phyloP scores from a whole-genome alignment of 1,140 invertebrate species.

The Oscheius sp. region DNA sequence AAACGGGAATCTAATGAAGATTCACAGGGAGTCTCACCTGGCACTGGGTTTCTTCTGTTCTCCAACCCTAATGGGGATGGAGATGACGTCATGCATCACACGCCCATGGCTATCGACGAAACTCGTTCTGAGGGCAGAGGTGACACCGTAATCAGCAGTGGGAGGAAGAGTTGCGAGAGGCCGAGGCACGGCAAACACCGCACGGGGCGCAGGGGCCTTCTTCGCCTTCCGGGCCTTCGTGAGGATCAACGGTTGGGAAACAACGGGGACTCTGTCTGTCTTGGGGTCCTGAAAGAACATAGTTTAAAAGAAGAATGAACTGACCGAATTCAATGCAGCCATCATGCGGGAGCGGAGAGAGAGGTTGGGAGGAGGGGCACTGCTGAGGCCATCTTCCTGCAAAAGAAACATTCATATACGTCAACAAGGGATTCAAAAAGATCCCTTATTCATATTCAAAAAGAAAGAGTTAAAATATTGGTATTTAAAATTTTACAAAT shows the following conservation, averaged over 20 bases:
- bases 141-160: not conserved
- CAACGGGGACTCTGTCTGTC: not conserved
- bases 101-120: conserved; percentile 21
- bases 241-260: conserved; percentile 15
- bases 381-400: not conserved
- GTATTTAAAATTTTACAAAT: no score
- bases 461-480: no score
- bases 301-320: not conserved
- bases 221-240: conserved; percentile 13
- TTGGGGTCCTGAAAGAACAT: not conserved
- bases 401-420: no score
- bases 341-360: conserved; percentile 23
- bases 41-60: not conserved
- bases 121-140: conserved; percentile 10
- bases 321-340: conserved; percentile 27
- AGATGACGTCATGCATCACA: not conserved
- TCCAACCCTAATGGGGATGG: conserved; percentile 14
- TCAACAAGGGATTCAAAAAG: no score
- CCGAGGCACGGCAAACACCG: not conserved
- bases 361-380: conserved; percentile 8
- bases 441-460: no score
- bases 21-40: no score
- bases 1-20: not conserved
- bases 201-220: not conserved
- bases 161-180: not conserved